Evolutionary conservation across 2,797 vertebrate species (phyloP).

Genomic region (Potorous gilbertii): DNA sequence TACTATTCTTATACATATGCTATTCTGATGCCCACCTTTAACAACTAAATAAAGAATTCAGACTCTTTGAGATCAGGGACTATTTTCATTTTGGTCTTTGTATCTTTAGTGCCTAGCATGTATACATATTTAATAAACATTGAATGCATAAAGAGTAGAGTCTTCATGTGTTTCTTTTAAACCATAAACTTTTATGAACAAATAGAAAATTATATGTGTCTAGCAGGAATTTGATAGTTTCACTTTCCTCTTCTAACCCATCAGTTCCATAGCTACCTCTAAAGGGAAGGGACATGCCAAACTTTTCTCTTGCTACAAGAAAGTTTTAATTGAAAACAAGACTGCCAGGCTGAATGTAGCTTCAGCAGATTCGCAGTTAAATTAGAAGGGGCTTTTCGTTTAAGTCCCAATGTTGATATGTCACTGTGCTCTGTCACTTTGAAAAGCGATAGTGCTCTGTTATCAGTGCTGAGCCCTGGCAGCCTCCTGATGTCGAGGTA

Average conservation of each 20-base stretch:
- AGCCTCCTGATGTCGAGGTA: constrained; percentile 81
- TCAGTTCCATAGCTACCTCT: constrained; percentile 22
- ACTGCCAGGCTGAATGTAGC: constrained; percentile 73
- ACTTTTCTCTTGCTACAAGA: constrained; percentile 71
- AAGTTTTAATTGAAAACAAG: constrained; percentile 87
- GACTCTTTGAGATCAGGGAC: background rate
- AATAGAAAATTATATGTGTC: constrained; percentile 11
- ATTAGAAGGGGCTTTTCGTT: constrained; percentile 85
- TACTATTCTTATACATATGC: background rate
- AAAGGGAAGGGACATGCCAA: constrained; percentile 56
- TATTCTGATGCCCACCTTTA: background rate
- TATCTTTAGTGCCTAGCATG: background rate
- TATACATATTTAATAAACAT: background rate
- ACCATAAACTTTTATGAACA: background rate
- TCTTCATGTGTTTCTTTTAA: background rate
- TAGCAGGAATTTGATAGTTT: background rate
- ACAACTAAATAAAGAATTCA: background rate
- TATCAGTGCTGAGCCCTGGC: constrained; percentile 82
- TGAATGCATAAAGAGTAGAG: background rate
- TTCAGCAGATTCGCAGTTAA: constrained; percentile 84
- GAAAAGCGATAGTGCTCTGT: constrained; percentile 84
- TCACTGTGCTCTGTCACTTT: constrained; percentile 84
- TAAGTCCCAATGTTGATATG: constrained; percentile 85
- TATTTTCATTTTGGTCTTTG: background rate
- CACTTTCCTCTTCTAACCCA: background rate